Evolutionary conservation across 2,888 invertebrate genomes (phyloP).

Genomic region (Volucella zonaria): DNA sequence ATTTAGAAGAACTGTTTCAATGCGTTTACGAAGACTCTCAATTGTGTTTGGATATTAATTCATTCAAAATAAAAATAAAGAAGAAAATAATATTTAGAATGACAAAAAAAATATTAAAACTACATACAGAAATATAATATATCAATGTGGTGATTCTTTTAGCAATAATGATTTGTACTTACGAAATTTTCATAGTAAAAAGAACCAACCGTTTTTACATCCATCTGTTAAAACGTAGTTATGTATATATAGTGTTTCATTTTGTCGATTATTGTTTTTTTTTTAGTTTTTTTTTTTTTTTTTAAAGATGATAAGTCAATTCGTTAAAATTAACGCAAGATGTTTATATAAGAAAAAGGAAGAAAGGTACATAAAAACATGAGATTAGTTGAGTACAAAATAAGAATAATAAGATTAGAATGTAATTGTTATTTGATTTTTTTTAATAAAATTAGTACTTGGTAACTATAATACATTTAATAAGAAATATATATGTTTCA

Average conservation of each 20-base stretch:
- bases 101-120: constrained; percentile 17
- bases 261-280: constrained; percentile 52
- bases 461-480: constrained; percentile 37
- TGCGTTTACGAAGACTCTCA: too few relatives aligned
- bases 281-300: constrained; percentile 30
- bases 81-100: not conserved
- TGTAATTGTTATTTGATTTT: constrained; percentile 27
- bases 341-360: constrained; percentile 50
- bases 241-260: constrained; percentile 70
- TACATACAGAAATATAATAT: constrained; percentile 6
- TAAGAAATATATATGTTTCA: constrained; percentile 12
- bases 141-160: constrained; percentile 52
- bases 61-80: constrained; percentile 12
- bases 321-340: constrained; percentile 40
- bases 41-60: too few relatives aligned
- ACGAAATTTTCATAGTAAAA: constrained; percentile 98
- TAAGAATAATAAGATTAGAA: constrained; percentile 32
- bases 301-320: constrained; percentile 53
- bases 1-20: too few relatives aligned
- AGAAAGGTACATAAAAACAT: constrained; percentile 50
- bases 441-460: constrained; percentile 18
- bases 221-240: constrained; percentile 88
- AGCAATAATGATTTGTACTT: constrained; percentile 85
- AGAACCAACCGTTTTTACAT: constrained; percentile 97
- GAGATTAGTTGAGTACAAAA: constrained; percentile 57